Percentiles rank a stretch among this genome's conserved stretches.
Evolutionary conservation across 2,888 invertebrate species (phyloP).

Genomic region (Drosophila fungiperda): DNA sequence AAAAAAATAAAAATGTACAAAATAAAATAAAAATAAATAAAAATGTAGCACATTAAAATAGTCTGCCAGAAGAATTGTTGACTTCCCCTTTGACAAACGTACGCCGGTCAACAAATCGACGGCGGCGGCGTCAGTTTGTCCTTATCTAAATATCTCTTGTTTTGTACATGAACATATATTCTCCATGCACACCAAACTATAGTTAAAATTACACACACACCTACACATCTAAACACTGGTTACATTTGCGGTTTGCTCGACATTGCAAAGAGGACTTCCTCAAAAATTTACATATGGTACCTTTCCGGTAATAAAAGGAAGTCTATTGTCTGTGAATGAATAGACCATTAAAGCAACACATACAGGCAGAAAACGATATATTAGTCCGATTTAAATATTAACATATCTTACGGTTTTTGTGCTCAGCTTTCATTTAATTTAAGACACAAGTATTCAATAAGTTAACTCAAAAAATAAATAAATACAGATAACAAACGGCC

Average conservation of each 20-base stretch:
- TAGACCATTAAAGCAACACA: neutral
- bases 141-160: constrained; percentile 6
- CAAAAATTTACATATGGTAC: constrained; percentile 2
- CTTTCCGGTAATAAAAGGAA: constrained; percentile 21
- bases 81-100: constrained; percentile 55
- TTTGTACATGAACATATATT: constrained; percentile 7
- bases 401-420: neutral
- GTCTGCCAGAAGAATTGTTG: constrained; percentile 56
- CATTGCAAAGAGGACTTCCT: neutral
- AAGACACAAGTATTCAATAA: neutral
- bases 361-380: neutral
- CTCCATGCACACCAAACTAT: constrained; percentile 9
- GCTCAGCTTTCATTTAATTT: neutral
- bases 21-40: constrained; percentile 7
- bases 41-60: constrained; percentile 60
- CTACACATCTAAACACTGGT: neutral
- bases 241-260: constrained; percentile 9
- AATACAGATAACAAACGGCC: neutral
- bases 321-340: constrained; percentile 3
- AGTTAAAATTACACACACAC: constrained; percentile 16
- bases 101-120: constrained; percentile 42
- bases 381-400: neutral
- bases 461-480: neutral
- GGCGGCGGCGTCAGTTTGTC: constrained; percentile 38
- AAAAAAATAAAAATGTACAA: neutral